Conservation (phyloP, 1,140 invertebrate genomes). For the Philotrypesis tridentata region DNA sequence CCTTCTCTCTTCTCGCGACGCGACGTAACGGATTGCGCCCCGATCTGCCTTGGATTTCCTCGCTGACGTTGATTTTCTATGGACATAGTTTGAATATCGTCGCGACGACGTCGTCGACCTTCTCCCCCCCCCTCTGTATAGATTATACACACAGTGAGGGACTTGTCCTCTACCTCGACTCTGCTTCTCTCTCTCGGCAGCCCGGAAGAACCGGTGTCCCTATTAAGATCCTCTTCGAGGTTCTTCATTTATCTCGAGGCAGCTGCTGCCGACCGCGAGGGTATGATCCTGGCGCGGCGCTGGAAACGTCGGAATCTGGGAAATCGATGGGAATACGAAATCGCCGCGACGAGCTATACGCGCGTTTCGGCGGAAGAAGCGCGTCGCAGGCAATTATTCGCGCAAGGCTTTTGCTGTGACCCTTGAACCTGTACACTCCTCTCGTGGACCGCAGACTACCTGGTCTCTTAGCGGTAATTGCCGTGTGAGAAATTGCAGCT, state of each 20-base stretch:
- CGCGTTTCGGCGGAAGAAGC: too few species aligned
- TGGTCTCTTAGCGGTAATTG: constrained; percentile 63
- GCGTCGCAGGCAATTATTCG: not conserved
- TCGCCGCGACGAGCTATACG: too few species aligned
- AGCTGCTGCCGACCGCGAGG: not conserved
- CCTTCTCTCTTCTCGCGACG: constrained; percentile 32
- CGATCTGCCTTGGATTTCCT: constrained; percentile 53
- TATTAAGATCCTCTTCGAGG: not conserved
- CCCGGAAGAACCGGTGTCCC: not conserved
- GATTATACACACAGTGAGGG: not conserved
- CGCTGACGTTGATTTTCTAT: constrained; percentile 60
- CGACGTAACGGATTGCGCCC: constrained; percentile 52
- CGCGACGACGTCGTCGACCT: constrained; percentile 11
- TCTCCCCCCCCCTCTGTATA: not conserved
- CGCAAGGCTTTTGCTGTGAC: not conserved
- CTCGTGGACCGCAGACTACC: constrained; percentile 21
- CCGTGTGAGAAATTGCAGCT: constrained; percentile 68
- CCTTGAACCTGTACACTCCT: too few species aligned
- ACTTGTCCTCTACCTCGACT: not conserved
- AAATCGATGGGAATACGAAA: too few species aligned
- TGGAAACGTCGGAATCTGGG: too few species aligned
- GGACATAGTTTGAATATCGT: constrained; percentile 55
- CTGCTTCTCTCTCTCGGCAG: not conserved
- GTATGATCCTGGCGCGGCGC: too few species aligned
- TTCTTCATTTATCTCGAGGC: not conserved